Evolutionary conservation across 2,888 invertebrate genomes (phyloP).

Genomic region (Xylota segnis): DNA sequence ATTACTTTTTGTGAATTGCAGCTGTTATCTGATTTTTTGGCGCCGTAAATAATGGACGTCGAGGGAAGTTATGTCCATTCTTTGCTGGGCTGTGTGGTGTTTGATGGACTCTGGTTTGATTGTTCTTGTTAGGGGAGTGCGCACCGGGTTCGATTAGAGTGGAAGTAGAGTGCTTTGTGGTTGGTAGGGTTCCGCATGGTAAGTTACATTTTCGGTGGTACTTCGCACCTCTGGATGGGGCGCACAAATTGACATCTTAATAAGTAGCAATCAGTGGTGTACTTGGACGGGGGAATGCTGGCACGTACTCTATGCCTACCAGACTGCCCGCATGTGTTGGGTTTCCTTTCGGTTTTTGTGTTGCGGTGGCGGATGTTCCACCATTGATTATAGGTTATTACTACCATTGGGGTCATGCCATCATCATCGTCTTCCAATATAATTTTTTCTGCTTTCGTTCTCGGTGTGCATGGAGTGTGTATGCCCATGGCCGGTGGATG

Average conservation of each 20-base stretch:
- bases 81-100: not conserved
- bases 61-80: constrained; percentile 59
- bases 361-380: constrained; percentile 77
- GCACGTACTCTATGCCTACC: not conserved
- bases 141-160: constrained; percentile 61
- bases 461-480: constrained; percentile 50
- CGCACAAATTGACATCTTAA: constrained; percentile 74
- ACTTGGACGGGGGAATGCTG: constrained; percentile 11
- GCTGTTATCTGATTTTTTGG: constrained; percentile 77
- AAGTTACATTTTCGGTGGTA: constrained; percentile 57
- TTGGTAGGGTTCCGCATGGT: constrained; percentile 61
- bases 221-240: constrained; percentile 68
- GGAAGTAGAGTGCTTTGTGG: constrained; percentile 41
- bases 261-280: constrained; percentile 53
- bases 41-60: constrained; percentile 76
- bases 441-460: constrained; percentile 44
- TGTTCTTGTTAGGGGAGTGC: constrained; percentile 48
- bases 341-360: constrained; percentile 62
- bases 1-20: constrained; percentile 77
- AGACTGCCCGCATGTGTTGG: constrained; percentile 28
- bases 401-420: constrained; percentile 75
- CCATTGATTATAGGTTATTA: constrained; percentile 76
- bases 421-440: constrained; percentile 66
- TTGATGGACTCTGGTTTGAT: constrained; percentile 41
- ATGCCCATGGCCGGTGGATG: constrained; percentile 56